These are phyloP conservation scores for Hippocampus mohnikei DNA, from an alignment of 2,113 vertebrate genomes.

Conservation along the genomic window DNA sequence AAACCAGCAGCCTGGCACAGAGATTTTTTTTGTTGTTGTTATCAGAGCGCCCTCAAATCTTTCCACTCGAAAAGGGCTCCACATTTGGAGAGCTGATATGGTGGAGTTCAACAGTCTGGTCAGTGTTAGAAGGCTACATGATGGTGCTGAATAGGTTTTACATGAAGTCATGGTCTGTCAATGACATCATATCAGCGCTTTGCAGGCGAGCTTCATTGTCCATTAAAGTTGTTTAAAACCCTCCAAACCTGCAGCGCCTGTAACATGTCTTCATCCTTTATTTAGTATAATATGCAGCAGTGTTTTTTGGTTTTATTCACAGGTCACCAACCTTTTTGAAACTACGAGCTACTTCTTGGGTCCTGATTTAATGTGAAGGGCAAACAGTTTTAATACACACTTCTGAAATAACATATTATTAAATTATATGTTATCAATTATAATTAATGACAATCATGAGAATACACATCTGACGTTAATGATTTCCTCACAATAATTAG, in stretches of 20 bases:
- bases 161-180: conserved; percentile 45
- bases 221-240: conserved; percentile 48
- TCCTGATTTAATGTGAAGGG: too few relatives aligned
- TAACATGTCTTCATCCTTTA: background rate
- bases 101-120: conserved; percentile 50
- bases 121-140: conserved; percentile 44
- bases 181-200: conserved; percentile 48
- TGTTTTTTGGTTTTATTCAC: too few relatives aligned
- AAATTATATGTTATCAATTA: too few relatives aligned
- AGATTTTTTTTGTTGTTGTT: background rate
- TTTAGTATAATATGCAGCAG: too few relatives aligned
- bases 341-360: too few relatives aligned
- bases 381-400: too few relatives aligned
- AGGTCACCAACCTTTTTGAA: too few relatives aligned
- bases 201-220: conserved; percentile 49
- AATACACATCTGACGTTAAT: too few relatives aligned
- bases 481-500: too few relatives aligned
- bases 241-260: background rate
- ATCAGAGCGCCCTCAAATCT: conserved; percentile 27
- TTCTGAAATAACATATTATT: too few relatives aligned
- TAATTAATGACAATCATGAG: too few relatives aligned
- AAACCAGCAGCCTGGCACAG: conserved; percentile 18
- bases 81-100: conserved; percentile 62
- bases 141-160: conserved; percentile 42
- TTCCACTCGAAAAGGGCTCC: conserved; percentile 58